Evolutionary conservation across 2,888 invertebrate species (phyloP), one percentile per base, ranked within the genome.

Genomic region (Agonum fuliginosum): DNA sequence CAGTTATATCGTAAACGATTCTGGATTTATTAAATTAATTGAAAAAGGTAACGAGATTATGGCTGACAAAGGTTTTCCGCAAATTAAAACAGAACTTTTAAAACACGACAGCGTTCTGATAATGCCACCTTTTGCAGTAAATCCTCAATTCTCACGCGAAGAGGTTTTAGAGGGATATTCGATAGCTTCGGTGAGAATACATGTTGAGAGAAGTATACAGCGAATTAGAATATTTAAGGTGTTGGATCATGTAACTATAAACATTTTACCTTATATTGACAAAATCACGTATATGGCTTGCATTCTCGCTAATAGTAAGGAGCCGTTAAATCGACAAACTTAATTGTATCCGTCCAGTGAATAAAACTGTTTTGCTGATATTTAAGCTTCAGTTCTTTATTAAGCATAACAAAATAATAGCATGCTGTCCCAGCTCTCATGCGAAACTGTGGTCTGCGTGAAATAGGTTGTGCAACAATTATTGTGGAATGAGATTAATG

Each of bases 1-100:
- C 72, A 70, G 79, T 51, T 82, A 74, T 43, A 82, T 83, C 27
- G 74, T 73, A 2, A 81, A 81, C 65, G 80, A 81, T 73, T 78
- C 78, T 20, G 81, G 81, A 5, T 82, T 83, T 78, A n/a, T 82
- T 3, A 73, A 81, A 4, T 75, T 82, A 20, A 14, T 82, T 0
- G 81, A 82, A 74, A 74, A 79, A 8, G 79, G 73, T 24, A 79
- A 80, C 71, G 58, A 73, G 46, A 67, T 79, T 27, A 48, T 80
- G 51, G 78, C 80, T 10, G 79, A 80, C 74, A 80, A n/a, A n/a
- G n/a, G n/a, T n/a, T n/a, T n/a, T n/a, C n/a, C n/a, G n/a, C n/a
- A n/a, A n/a, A n/a, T n/a, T 79, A 79, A 79, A 70, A 37, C 62
- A n/a, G 79, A 75, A 77, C 73, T 79, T 70, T 46, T 78, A 14